phyloP scores from a whole-genome alignment of 2,888 invertebrate species.

The Lycia hirtaria region DNA sequence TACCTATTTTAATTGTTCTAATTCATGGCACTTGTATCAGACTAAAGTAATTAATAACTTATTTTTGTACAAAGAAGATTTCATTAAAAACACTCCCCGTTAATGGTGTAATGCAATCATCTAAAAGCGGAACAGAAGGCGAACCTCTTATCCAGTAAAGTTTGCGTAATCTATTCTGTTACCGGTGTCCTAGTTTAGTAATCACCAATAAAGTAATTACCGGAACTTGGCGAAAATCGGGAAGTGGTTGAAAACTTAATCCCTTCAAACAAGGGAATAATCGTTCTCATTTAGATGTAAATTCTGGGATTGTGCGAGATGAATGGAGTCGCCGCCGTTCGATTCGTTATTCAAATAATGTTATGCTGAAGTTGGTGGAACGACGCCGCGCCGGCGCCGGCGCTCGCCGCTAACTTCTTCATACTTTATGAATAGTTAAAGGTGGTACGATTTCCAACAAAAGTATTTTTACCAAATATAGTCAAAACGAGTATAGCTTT shows the following conservation, averaged over 20 bases:
- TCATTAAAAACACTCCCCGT: slow-evolving; percentile 45
- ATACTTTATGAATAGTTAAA: slow-evolving; percentile 64
- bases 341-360: slow-evolving; percentile 70
- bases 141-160: slow-evolving; percentile 53
- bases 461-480: too few species aligned
- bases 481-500: too few species aligned
- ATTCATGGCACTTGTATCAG: too few species aligned
- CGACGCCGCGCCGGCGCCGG: slow-evolving; percentile 12
- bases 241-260: slow-evolving; percentile 65
- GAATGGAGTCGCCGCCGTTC: slow-evolving; percentile 64
- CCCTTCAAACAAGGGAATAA: slow-evolving; percentile 76
- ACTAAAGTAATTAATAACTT: too few species aligned
- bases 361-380: slow-evolving; percentile 61
- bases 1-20: too few species aligned
- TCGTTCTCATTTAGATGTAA: slow-evolving; percentile 77
- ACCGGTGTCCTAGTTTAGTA: slow-evolving; percentile 57
- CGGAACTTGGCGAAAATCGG: slow-evolving; percentile 58
- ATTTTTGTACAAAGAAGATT: slow-evolving; percentile 38
- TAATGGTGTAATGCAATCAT: slow-evolving; percentile 51
- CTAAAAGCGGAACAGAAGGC: slow-evolving; percentile 33
- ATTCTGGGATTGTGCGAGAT: slow-evolving; percentile 64
- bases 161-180: slow-evolving; percentile 53
- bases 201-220: slow-evolving; percentile 66
- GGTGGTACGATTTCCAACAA: too few species aligned
- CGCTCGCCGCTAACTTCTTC: slow-evolving; percentile 55